Evolutionary conservation across 2,888 invertebrate species (phyloP).

Genomic region (Omphaloscelis lunosa): DNA sequence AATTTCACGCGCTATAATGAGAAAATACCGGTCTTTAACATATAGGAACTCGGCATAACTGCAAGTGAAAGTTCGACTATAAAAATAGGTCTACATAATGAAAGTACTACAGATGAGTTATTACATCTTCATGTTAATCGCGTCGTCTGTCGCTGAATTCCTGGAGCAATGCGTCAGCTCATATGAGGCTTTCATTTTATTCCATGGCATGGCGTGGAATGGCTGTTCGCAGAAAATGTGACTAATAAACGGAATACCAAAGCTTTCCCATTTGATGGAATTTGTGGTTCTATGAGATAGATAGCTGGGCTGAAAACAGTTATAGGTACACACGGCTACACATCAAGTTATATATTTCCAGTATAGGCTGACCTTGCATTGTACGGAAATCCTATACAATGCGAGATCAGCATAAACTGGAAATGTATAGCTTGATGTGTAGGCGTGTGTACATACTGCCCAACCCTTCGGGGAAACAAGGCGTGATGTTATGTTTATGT

Average conservation of each 20-base stretch:
- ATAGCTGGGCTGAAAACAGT: not conserved
- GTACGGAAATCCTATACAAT: too few relatives aligned
- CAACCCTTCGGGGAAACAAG: too few relatives aligned
- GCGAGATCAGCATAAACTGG: too few relatives aligned
- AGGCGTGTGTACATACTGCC: too few relatives aligned
- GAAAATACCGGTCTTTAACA: not conserved
- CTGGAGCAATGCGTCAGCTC: slow-evolving; percentile 45
- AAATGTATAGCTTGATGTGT: too few relatives aligned
- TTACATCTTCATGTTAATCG: slow-evolving; percentile 35
- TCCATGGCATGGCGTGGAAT: slow-evolving; percentile 8
- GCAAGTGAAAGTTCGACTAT: not conserved
- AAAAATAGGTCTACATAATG: not conserved
- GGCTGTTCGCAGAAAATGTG: slow-evolving; percentile 17
- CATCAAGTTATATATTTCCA: too few relatives aligned
- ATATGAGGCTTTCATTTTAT: slow-evolving; percentile 26
- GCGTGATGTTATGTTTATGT: too few relatives aligned
- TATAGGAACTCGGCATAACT: not conserved
- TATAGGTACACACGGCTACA: too few relatives aligned
- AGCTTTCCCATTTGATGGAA: slow-evolving; percentile 21
- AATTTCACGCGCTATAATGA: too few relatives aligned
- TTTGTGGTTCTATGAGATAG: not conserved
- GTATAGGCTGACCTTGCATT: too few relatives aligned
- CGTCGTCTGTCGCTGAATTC: slow-evolving; percentile 32
- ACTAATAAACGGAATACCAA: slow-evolving; percentile 24
- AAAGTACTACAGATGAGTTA: slow-evolving; percentile 16